phyloP scores from a whole-genome alignment of 2,888 invertebrate genomes.

The Anthophora plumipes region DNA sequence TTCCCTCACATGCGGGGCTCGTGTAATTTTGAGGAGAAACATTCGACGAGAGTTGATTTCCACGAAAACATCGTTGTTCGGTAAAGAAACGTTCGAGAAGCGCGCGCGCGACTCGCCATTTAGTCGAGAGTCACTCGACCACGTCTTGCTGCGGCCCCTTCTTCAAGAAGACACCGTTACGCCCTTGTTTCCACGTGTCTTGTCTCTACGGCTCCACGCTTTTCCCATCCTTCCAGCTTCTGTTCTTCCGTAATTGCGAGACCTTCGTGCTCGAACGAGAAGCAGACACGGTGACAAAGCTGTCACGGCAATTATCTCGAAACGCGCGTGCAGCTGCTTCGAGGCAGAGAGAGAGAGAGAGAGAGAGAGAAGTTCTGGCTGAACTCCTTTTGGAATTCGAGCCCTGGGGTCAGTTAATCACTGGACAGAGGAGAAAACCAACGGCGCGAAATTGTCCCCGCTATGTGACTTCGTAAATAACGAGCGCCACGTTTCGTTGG shows the following conservation, averaged over 20 bases:
- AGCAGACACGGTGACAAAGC: constrained; percentile 66
- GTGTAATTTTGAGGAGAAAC: not conserved
- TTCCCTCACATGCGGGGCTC: not conserved
- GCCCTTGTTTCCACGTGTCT: constrained; percentile 21
- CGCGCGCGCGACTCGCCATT: not conserved
- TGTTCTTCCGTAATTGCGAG: constrained; percentile 34
- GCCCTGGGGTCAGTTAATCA: constrained; percentile 20
- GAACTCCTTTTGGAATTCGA: constrained; percentile 25
- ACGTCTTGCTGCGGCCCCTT: not conserved
- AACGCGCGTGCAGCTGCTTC: constrained; percentile 72
- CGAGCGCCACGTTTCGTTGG: constrained; percentile 4
- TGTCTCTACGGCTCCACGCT: not conserved
- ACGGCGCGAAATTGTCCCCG: constrained; percentile 18
- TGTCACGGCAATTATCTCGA: constrained; percentile 74
- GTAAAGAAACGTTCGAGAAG: constrained; percentile 18
- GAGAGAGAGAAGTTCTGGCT: not conserved
- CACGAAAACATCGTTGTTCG: not conserved
- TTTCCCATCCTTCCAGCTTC: not conserved
- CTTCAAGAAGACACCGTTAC: constrained; percentile 17
- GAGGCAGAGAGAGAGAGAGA: not conserved
- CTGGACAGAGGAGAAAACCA: constrained; percentile 20
- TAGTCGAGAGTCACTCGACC: constrained; percentile 18
- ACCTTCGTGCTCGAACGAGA: constrained; percentile 38
- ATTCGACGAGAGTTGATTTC: not conserved
- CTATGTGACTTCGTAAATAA: constrained; percentile 27